These are phyloP conservation scores for Eurois occulta DNA, from an alignment of 2,888 invertebrate species.

Conservation along the genomic window DNA sequence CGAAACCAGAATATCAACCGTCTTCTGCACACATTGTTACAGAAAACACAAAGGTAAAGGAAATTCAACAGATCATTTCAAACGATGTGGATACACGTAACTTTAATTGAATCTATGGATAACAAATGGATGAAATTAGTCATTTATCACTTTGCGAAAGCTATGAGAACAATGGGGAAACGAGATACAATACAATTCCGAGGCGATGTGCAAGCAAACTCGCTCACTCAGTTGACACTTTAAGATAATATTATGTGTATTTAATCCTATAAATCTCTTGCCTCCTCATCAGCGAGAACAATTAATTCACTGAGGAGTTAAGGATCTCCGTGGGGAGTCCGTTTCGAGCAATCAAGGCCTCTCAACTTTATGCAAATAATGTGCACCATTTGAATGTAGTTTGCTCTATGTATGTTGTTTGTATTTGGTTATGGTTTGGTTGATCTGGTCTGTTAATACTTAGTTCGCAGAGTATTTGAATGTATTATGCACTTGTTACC, in stretches of 20 bases:
- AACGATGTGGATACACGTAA: not conserved
- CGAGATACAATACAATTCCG: conserved; percentile 34
- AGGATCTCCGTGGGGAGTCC: not conserved
- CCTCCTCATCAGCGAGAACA: conserved; percentile 15
- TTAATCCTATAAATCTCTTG: conserved; percentile 5
- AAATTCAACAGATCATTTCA: not conserved
- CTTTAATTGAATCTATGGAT: conserved; percentile 9
- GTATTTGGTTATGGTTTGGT: too few species aligned
- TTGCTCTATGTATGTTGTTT: too few species aligned
- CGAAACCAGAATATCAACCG: not conserved
- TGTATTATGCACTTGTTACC: not conserved
- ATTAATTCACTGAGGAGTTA: conserved; percentile 17
- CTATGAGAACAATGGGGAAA: conserved; percentile 49
- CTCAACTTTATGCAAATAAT: not conserved
- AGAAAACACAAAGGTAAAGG: not conserved
- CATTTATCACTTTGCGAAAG: conserved; percentile 44
- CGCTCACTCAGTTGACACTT: conserved; percentile 15
- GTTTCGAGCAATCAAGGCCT: not conserved
- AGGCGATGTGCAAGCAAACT: conserved; percentile 9
- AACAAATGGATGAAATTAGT: conserved; percentile 27
- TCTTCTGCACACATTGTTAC: not conserved
- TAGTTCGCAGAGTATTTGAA: not conserved
- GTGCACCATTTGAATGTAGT: not conserved
- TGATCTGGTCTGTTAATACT: not conserved
- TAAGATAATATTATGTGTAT: conserved; percentile 8